Conservation (phyloP, 2,113 vertebrate species). For the Hystrix brachyura region DNA sequence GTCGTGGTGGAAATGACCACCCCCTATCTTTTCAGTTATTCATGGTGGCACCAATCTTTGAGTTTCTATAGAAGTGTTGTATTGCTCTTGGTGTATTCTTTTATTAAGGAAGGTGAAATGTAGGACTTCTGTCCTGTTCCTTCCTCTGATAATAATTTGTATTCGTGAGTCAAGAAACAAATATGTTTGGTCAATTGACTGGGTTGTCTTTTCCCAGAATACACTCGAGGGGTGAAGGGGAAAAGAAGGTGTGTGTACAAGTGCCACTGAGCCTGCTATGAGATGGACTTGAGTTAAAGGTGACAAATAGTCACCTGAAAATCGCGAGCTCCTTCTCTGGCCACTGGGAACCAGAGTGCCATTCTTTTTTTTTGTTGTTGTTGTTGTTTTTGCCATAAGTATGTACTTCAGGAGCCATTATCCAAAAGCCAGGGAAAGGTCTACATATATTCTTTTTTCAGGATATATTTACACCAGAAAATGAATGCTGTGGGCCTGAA, state of each 20-base stretch:
- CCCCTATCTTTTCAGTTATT: conserved; percentile 29
- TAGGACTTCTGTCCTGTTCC: not conserved
- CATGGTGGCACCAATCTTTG: not conserved
- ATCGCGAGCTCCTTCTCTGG: not conserved
- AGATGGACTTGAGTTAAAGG: not conserved
- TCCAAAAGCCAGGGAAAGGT: not conserved
- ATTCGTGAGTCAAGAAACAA: conserved; percentile 21
- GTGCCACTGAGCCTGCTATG: not conserved
- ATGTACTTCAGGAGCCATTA: not conserved
- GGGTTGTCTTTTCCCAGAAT: not conserved
- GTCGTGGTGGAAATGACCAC: conserved; percentile 72
- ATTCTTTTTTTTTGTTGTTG: conserved; percentile 26
- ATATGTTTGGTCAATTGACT: not conserved
- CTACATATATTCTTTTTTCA: not conserved
- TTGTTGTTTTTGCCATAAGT: conserved; percentile 46
- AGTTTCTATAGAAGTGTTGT: not conserved
- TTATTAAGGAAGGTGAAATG: not conserved
- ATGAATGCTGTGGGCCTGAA: not conserved
- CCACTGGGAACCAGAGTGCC: not conserved
- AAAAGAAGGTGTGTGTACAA: not conserved
- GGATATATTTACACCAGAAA: conserved; percentile 33
- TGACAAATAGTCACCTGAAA: not conserved
- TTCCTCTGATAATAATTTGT: conserved; percentile 17
- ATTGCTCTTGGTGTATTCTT: not conserved
- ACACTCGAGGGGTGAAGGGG: not conserved